phyloP scores from a whole-genome alignment of 2,113 vertebrate genomes.

The Mystacornis crossleyi region DNA sequence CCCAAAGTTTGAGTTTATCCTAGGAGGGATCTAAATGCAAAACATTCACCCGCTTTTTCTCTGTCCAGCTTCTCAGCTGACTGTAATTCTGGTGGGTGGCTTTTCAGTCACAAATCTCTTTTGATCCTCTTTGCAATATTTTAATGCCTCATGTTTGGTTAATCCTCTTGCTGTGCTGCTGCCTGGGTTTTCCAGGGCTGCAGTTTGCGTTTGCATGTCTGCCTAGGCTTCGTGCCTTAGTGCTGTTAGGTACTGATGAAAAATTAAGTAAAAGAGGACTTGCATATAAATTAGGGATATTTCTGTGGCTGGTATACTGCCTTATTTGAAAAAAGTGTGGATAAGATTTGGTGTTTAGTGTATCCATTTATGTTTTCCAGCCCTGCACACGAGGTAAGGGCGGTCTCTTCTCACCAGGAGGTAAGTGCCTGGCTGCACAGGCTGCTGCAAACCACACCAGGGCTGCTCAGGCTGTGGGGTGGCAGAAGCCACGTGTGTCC shows the following conservation, averaged over 20 bases:
- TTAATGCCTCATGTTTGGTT: constrained; percentile 42
- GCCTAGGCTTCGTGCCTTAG: background rate
- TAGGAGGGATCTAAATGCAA: background rate
- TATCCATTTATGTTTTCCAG: background rate
- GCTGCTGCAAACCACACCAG: background rate
- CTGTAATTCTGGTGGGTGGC: constrained; percentile 24
- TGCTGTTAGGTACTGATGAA: background rate
- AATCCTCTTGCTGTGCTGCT: constrained; percentile 40
- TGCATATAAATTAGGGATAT: background rate
- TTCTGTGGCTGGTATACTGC: background rate
- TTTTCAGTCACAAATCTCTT: constrained; percentile 56
- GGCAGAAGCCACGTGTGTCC: background rate
- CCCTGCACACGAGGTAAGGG: rapidly evolving
- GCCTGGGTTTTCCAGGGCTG: background rate
- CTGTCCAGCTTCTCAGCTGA: background rate
- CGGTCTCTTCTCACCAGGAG: background rate
- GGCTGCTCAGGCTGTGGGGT: background rate
- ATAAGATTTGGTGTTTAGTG: background rate
- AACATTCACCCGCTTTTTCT: background rate
- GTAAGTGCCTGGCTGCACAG: background rate
- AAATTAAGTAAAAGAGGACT: background rate
- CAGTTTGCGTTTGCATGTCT: background rate
- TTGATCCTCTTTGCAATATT: constrained; percentile 67
- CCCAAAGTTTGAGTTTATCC: background rate
- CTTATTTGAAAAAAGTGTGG: background rate